Conservation (phyloP, 2,888 invertebrate species). For the Danaus chrysippus region DNA sequence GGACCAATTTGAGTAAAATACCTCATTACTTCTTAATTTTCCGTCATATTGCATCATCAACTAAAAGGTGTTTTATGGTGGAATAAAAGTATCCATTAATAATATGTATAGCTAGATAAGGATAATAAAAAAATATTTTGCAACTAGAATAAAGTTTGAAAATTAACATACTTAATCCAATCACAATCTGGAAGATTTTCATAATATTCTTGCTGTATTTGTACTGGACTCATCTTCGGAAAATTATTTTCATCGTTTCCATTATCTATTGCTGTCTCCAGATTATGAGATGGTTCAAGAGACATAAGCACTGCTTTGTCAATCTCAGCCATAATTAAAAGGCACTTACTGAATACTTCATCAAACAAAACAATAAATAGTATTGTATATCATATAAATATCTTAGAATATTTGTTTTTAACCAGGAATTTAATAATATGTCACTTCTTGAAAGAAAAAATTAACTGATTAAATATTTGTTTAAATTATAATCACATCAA, state of each 20-base stretch:
- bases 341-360: no score
- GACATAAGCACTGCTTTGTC: no score
- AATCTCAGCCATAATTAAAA: no score
- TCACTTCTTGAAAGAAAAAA: no score
- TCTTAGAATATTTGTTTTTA: no score
- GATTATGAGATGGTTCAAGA: constrained; percentile 18
- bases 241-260: constrained; percentile 9
- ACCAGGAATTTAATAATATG: no score
- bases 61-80: background rate
- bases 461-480: no score
- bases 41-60: no score
- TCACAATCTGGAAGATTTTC: constrained; percentile 78
- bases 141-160: background rate
- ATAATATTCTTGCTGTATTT: constrained; percentile 78
- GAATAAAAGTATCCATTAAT: background rate
- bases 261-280: constrained; percentile 11
- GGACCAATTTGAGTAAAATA: constrained; percentile 7
- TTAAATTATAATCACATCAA: no score
- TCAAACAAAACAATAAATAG: no score
- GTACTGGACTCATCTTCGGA: constrained; percentile 48
- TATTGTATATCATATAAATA: no score
- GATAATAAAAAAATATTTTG: background rate
- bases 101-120: background rate
- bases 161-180: constrained; percentile 66
- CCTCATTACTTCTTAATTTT: background rate